Evolutionary conservation across 2,888 invertebrate species (phyloP).

Genomic region (Drosophila infuscata): DNA sequence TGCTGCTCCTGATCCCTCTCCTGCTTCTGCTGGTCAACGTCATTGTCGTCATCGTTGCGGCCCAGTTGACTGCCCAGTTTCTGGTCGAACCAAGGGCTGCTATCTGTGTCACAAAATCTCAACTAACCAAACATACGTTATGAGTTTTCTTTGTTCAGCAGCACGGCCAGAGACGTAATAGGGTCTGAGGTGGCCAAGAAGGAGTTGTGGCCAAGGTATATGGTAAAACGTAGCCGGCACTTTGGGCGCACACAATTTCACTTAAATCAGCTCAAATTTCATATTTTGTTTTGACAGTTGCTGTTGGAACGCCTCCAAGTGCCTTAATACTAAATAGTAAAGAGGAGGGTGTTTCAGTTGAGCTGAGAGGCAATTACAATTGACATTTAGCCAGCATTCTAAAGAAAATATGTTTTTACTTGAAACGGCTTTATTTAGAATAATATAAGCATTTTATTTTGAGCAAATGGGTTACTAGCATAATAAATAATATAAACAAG

Average conservation of each 20-base stretch:
- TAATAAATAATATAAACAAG: not conserved
- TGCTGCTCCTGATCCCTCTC: not conserved
- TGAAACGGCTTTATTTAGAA: not conserved
- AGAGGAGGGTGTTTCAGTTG: not conserved
- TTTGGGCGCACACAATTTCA: slow-evolving; percentile 40
- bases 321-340: not conserved
- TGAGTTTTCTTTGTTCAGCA: slow-evolving; percentile 73
- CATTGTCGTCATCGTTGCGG: slow-evolving; percentile 28
- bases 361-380: slow-evolving; percentile 31
- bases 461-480: not conserved
- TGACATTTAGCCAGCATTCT: slow-evolving; percentile 49
- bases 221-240: slow-evolving; percentile 5
- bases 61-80: slow-evolving; percentile 30
- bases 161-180: slow-evolving; percentile 20
- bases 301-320: slow-evolving; percentile 7
- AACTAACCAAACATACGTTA: slow-evolving; percentile 72
- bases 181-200: not conserved
- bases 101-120: slow-evolving; percentile 79
- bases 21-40: slow-evolving; percentile 27
- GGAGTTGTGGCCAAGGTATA: not conserved
- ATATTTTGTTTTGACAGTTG: slow-evolving; percentile 70
- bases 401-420: slow-evolving; percentile 34
- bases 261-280: slow-evolving; percentile 73
- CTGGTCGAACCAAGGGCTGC: slow-evolving; percentile 34
- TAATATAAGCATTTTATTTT: not conserved